These are phyloP conservation scores for Chloebia gouldiae DNA, from an alignment of 2,113 vertebrate genomes.

Conservation along the genomic window DNA sequence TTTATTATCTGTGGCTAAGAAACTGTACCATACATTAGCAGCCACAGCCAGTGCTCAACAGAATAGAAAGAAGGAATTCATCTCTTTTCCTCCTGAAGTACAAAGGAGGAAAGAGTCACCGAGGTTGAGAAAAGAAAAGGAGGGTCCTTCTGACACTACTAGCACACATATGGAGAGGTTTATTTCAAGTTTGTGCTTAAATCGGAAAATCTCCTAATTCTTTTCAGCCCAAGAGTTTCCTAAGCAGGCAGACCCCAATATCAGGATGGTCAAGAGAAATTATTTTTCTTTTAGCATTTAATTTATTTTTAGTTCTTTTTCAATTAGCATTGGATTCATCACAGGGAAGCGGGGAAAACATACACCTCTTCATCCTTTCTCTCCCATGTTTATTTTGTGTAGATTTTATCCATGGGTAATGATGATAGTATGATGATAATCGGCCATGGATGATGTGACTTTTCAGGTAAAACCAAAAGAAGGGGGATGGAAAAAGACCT, in stretches of 20 bases:
- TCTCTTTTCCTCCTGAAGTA: neutral
- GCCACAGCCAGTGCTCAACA: neutral
- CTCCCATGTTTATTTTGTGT: neutral
- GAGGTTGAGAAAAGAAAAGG: neutral
- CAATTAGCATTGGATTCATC: neutral
- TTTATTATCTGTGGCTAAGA: neutral
- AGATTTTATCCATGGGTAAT: neutral
- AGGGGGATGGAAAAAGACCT: neutral
- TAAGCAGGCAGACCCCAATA: neutral
- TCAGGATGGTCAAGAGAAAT: neutral
- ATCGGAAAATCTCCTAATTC: neutral
- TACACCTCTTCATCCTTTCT: neutral
- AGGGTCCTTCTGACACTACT: neutral
- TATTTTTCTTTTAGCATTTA: neutral
- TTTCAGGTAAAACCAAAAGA: neutral
- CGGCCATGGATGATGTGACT: neutral
- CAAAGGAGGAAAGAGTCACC: neutral
- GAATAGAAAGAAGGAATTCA: neutral
- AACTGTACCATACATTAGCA: neutral
- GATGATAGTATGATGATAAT: neutral
- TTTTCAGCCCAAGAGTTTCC: neutral
- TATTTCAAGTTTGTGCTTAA: neutral
- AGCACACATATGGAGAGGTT: neutral
- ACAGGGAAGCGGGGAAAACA: accelerated
- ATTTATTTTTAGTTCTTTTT: neutral